These are phyloP conservation scores for Struthio camelus DNA, from an alignment of 2,113 vertebrate species.

Conservation along the genomic window DNA sequence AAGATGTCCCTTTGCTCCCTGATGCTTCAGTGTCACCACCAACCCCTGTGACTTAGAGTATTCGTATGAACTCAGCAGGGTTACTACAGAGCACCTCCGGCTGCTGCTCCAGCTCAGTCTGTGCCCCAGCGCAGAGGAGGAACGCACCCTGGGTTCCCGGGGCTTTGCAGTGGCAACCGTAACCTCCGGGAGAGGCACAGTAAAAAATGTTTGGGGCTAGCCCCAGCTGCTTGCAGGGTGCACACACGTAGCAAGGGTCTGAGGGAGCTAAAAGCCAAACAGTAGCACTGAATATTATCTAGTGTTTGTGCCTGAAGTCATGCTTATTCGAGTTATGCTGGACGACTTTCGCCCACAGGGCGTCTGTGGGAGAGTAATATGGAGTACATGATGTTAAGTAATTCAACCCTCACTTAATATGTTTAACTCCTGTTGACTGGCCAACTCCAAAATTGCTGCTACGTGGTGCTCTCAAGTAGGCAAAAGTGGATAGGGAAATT, in stretches of 20 bases:
- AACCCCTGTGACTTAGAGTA: not conserved
- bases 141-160: no score
- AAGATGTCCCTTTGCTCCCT: not conserved
- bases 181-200: not conserved
- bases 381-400: not conserved
- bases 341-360: not conserved
- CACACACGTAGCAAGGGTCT: no score
- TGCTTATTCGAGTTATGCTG: no score
- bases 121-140: not conserved
- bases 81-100: not conserved
- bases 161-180: no score
- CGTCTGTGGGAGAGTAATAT: not conserved
- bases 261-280: not conserved
- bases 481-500: not conserved
- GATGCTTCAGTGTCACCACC: not conserved
- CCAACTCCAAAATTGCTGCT: not conserved
- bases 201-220: not conserved
- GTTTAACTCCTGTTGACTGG: not conserved
- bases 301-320: not conserved
- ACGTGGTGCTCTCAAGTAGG: not conserved
- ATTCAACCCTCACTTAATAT: not conserved
- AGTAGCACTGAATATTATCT: not conserved
- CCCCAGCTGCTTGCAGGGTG: no score
- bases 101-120: not conserved
- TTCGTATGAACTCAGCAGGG: not conserved